Evolutionary conservation across 1,140 invertebrate genomes (phyloP), one percentile per base, ranked within the genome.

Genomic region (Ceratosolen fusciceps): DNA sequence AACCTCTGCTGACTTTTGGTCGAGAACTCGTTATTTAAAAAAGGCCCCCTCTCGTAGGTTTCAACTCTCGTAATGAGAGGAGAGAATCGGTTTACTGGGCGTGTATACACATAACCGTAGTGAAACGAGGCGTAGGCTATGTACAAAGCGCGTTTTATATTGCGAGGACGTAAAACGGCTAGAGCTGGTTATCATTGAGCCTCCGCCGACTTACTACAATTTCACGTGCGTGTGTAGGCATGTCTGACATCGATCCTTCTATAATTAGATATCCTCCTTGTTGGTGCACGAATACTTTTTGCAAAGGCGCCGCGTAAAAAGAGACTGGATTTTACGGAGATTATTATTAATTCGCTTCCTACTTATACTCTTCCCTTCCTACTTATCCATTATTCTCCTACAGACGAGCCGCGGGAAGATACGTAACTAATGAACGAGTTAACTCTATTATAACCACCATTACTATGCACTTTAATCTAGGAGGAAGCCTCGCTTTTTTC

Each of bases 261-360:
- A 58, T 70, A 70, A 75, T 67, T 75, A 67, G 74, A 75, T 67
- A 67, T 67, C 31, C 65, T 74, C 31, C 26, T n/a, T 54, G 29
- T 43, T 29, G 2, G 19, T 47, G 12, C 43, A 26, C 0, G 37
- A 24, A 29, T 9, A 58, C 54, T 19, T 75, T 75, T 26, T 26
- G 39, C 9, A 14, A 54, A 72, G 54, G 14, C 37, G 0, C n/a
- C 12, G 10, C 21, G 29, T 26, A 7, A 34, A 37, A 65, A 56
- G 14, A 56, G n/a, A n/a, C n/a, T n/a, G n/a, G n/a, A n/a, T n/a
- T n/a, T n/a, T n/a, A n/a, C n/a, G n/a, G n/a, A n/a, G n/a, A n/a
- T n/a, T n/a, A n/a, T n/a, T n/a, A n/a, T n/a, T n/a, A n/a, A n/a
- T n/a, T n/a, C n/a, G n/a, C n/a, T n/a, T n/a, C n/a, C n/a, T n/a